A percentile compares a stretch with the other conserved stretches of the same genome.
Conservation (phyloP, 2,113 vertebrate genomes). For the Hucho hucho region DNA sequence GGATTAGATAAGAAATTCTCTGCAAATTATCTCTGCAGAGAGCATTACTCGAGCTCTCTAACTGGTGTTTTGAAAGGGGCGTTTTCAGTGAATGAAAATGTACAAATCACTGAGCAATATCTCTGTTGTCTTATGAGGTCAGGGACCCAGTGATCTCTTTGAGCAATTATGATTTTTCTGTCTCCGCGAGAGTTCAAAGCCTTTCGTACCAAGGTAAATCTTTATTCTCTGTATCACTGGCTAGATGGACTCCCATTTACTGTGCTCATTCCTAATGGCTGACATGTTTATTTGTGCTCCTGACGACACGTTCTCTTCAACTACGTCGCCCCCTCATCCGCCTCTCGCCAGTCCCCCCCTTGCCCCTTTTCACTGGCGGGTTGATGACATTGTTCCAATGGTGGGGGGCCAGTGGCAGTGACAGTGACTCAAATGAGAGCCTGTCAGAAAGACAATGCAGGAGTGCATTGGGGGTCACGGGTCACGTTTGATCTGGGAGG, state of each 20-base stretch:
- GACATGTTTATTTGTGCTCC: conserved; percentile 26
- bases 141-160: conserved; percentile 51
- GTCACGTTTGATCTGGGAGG: conserved; percentile 63
- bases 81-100: conserved; percentile 54
- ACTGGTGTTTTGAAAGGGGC: conserved; percentile 29
- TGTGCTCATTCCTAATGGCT: conserved; percentile 51
- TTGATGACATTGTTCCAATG: conserved; percentile 56
- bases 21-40: conserved; percentile 12
- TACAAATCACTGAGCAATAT: conserved; percentile 55
- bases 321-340: conserved; percentile 41
- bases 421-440: conserved; percentile 53
- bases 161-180: conserved; percentile 30
- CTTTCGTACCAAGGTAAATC: conserved; percentile 54
- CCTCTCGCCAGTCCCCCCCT: conserved; percentile 30
- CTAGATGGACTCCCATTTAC: conserved; percentile 32
- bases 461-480: conserved; percentile 57
- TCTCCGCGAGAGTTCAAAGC: conserved; percentile 50
- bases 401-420: conserved; percentile 50
- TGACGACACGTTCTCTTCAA: conserved; percentile 24
- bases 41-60: conserved; percentile 22
- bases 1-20: conserved; percentile 22
- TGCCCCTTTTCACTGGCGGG: conserved; percentile 29
- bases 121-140: conserved; percentile 50
- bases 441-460: conserved; percentile 55
- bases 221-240: conserved; percentile 40